phyloP scores from a whole-genome alignment of 2,113 vertebrate genomes.

The Oreochromis aureus region DNA sequence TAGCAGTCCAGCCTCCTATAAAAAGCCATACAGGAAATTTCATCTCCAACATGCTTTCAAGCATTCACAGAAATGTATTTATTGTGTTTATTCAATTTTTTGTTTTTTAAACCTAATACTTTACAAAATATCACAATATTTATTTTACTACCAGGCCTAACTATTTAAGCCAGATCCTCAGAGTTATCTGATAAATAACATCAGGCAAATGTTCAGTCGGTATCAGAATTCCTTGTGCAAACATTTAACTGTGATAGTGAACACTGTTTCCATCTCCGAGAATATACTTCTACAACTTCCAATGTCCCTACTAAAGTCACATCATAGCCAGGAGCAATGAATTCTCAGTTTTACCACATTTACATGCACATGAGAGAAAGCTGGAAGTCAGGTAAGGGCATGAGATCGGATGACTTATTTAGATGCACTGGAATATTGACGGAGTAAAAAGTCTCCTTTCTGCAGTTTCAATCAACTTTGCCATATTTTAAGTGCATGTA shows the following conservation, averaged over 20 bases:
- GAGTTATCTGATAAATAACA: not conserved
- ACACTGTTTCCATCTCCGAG: not conserved
- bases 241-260: conserved; percentile 4
- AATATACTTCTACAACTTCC: not conserved
- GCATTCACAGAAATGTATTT: not conserved
- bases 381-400: not conserved
- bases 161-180: not conserved
- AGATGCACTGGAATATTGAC: not conserved
- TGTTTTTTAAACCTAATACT: not conserved
- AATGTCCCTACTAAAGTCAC: not conserved
- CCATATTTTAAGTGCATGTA: not conserved
- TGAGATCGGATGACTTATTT: not conserved
- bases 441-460: not conserved
- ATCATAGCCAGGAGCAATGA: not conserved
- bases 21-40: conserved; percentile 18
- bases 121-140: conserved; percentile 4
- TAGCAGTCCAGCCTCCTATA: not conserved
- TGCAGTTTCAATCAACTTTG: not conserved
- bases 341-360: not conserved
- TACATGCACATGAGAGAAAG: conserved; percentile 33
- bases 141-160: not conserved
- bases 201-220: conserved; percentile 4
- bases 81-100: not conserved
- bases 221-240: conserved; percentile 31
- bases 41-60: conserved; percentile 18